Evolutionary conservation across 2,797 vertebrate genomes (phyloP).

Genomic region (Jordanella pulchra): DNA sequence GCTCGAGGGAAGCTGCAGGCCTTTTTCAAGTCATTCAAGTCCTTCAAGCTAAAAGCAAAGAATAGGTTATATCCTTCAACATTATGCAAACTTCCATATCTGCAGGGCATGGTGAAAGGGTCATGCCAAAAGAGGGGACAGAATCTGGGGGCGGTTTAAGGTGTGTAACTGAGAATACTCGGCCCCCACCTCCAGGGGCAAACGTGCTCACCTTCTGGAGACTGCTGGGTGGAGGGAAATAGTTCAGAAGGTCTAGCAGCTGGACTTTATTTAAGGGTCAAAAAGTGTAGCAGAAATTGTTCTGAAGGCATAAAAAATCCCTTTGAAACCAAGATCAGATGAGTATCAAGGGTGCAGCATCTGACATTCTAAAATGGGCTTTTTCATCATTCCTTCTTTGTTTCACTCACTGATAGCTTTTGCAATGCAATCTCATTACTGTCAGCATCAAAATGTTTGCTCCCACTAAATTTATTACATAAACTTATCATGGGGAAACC

Average conservation of each 20-base stretch:
- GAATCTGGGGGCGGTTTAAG: constrained; percentile 24
- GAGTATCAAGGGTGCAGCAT: constrained; percentile 59
- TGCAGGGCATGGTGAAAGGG: constrained; percentile 55
- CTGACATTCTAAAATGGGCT: constrained; percentile 33
- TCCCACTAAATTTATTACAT: constrained; percentile 18
- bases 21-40: constrained; percentile 48
- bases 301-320: constrained; percentile 66
- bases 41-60: constrained; percentile 42
- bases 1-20: constrained; percentile 38
- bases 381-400: constrained; percentile 17
- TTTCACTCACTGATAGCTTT: constrained; percentile 17
- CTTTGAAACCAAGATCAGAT: constrained; percentile 77
- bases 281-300: constrained; percentile 74
- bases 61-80: constrained; percentile 59
- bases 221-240: constrained; percentile 50
- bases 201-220: constrained; percentile 64
- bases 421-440: constrained; percentile 37
- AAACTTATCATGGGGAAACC: constrained; percentile 22
- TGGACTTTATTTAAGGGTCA: constrained; percentile 79
- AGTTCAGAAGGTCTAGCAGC: constrained; percentile 73
- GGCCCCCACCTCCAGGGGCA: constrained; percentile 51
- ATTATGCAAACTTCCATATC: constrained; percentile 66
- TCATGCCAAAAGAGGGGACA: constrained; percentile 48
- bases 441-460: constrained; percentile 22
- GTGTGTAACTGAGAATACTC: constrained; percentile 36